phyloP scores from a whole-genome alignment of 2,113 vertebrate species.

The Hemibagrus wyckioides region DNA sequence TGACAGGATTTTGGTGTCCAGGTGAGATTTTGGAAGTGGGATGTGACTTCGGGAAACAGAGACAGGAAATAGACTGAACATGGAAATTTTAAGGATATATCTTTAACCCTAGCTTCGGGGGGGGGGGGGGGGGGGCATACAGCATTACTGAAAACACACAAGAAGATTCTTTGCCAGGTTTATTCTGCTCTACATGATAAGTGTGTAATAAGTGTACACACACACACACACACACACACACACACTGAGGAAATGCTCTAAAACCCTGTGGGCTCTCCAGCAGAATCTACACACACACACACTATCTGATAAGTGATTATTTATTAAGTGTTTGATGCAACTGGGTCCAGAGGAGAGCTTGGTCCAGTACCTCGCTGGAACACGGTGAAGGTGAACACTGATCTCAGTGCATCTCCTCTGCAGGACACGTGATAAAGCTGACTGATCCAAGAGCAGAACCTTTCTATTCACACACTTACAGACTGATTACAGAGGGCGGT shows the following conservation, averaged over 20 bases:
- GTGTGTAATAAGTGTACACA: conserved; percentile 6
- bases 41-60: too few relatives aligned
- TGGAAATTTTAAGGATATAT: too few relatives aligned
- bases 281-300: background rate
- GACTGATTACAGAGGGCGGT: background rate
- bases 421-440: background rate
- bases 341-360: background rate
- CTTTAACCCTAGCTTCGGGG: too few relatives aligned
- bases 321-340: background rate
- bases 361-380: background rate
- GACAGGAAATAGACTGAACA: too few relatives aligned
- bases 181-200: conserved; percentile 42
- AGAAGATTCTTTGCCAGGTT: conserved; percentile 22
- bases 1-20: too few relatives aligned
- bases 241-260: conserved; percentile 15
- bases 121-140: too few relatives aligned
- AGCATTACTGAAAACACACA: too few relatives aligned
- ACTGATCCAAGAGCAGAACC: background rate
- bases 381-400: background rate
- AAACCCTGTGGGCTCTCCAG: conserved; percentile 26
- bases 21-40: too few relatives aligned
- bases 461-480: background rate
- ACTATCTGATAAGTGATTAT: background rate
- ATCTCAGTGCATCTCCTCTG: background rate
- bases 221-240: conserved; percentile 1